Conservation (phyloP, 2,888 invertebrate species). For the Drosophila peninsularis region DNA sequence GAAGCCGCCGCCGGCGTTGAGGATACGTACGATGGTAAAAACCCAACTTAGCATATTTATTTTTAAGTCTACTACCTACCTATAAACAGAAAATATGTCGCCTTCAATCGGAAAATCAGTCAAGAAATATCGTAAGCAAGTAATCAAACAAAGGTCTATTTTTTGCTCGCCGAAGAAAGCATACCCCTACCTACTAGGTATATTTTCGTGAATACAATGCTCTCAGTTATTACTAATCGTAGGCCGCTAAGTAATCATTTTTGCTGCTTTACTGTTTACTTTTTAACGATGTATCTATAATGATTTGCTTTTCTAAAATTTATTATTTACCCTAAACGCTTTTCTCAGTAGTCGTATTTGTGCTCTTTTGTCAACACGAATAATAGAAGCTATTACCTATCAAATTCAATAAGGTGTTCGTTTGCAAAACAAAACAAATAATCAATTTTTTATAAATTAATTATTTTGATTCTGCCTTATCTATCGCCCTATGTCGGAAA, state of each 20-base stretch:
- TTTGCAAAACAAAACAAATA: not conserved
- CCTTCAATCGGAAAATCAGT: not conserved
- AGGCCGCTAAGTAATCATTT: not conserved
- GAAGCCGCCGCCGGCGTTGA: conserved; percentile 85
- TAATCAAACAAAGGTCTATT: not conserved
- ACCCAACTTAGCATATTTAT: not conserved
- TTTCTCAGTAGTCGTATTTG: not conserved
- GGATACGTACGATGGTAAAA: conserved; percentile 81
- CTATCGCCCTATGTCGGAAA: not conserved
- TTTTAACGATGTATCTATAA: not conserved
- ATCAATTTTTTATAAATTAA: not conserved
- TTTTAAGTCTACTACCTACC: conserved; percentile 9
- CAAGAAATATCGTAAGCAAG: conserved; percentile 31
- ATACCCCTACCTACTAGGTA: conserved; percentile 31
- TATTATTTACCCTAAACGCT: not conserved
- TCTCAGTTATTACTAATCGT: not conserved
- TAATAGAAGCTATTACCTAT: not conserved
- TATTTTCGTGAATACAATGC: not conserved
- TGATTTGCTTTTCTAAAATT: not conserved
- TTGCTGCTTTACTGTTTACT: not conserved
- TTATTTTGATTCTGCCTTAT: not conserved
- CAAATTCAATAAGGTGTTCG: not conserved
- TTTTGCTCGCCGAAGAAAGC: conserved; percentile 11
- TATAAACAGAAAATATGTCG: conserved; percentile 22
- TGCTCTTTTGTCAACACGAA: not conserved